Conservation (phyloP, 1,140 invertebrate species). For the Camponotus pennsylvanicus region DNA sequence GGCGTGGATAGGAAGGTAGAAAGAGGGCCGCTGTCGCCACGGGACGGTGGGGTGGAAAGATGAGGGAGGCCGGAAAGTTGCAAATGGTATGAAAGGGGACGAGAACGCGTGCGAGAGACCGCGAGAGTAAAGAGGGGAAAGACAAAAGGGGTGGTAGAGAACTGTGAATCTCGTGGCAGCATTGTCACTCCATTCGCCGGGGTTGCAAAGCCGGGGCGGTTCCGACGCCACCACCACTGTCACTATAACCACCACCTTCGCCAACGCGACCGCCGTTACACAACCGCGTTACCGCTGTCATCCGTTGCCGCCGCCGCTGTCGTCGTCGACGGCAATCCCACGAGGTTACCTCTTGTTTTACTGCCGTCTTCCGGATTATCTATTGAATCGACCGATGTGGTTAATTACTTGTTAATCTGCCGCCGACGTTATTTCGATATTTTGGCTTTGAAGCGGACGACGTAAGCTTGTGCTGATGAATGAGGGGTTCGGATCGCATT, state of each 20-base stretch:
- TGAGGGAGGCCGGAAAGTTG: slow-evolving; percentile 73
- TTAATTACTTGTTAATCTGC: slow-evolving; percentile 76
- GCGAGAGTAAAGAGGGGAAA: slow-evolving; percentile 73
- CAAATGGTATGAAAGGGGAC: slow-evolving; percentile 75
- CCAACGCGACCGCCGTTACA: slow-evolving; percentile 52
- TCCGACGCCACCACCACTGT: slow-evolving; percentile 72
- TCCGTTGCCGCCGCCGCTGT: slow-evolving; percentile 27
- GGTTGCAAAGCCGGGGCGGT: slow-evolving; percentile 77
- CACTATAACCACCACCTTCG: slow-evolving; percentile 59
- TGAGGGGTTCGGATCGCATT: background rate
- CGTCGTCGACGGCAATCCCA: slow-evolving; percentile 65
- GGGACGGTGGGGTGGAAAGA: slow-evolving; percentile 12
- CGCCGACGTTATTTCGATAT: slow-evolving; percentile 52
- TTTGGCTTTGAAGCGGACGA: slow-evolving; percentile 19
- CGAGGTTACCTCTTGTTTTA: slow-evolving; percentile 77
- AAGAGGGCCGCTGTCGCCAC: slow-evolving; percentile 28
- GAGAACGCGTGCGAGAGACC: slow-evolving; percentile 71
- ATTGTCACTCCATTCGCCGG: slow-evolving; percentile 79
- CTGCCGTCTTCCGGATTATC: slow-evolving; percentile 79
- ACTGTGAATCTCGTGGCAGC: slow-evolving; percentile 78
- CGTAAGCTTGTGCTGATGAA: background rate
- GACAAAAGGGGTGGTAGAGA: slow-evolving; percentile 77
- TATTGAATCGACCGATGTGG: slow-evolving; percentile 74
- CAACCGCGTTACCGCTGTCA: slow-evolving; percentile 51
- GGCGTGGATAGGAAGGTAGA: slow-evolving; percentile 33